A percentile compares a stretch with the other conserved stretches of the same genome.
phyloP scores from a whole-genome alignment of 1,140 invertebrate species.

The Gryon sp. region DNA sequence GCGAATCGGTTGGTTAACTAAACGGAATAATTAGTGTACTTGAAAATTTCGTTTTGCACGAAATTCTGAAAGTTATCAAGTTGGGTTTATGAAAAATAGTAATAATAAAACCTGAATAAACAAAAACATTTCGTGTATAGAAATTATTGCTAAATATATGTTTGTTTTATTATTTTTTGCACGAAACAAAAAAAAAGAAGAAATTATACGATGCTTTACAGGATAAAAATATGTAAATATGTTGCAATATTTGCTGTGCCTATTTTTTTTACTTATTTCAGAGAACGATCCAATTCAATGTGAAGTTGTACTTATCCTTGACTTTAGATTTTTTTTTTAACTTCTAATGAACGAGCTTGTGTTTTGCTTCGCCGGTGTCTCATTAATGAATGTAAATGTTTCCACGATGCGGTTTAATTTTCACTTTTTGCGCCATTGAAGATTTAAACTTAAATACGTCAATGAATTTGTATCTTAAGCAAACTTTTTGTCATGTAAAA shows the following conservation, averaged over 20 bases:
- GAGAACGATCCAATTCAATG: constrained; percentile 43
- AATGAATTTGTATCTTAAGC: constrained; percentile 7
- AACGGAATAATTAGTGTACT: constrained; percentile 43
- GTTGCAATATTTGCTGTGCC: too few species aligned
- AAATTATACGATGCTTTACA: constrained; percentile 3
- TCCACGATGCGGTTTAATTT: constrained; percentile 34
- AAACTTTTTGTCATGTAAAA: too few species aligned
- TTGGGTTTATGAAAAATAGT: too few species aligned
- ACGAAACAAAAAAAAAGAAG: too few species aligned
- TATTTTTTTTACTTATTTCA: constrained; percentile 21
- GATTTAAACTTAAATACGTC: constrained; percentile 32
- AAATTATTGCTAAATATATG: too few species aligned
- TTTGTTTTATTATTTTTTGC: too few species aligned
- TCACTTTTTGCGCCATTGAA: constrained; percentile 47
- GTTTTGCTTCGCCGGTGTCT: constrained; percentile 13
- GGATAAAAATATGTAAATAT: constrained; percentile 12
- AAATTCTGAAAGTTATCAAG: constrained; percentile 6
- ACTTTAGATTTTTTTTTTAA: constrained; percentile 36
- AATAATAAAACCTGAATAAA: too few species aligned
- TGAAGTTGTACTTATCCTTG: constrained; percentile 41
- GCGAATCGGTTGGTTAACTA: constrained; percentile 43
- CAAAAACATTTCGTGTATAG: too few species aligned
- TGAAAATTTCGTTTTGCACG: constrained; percentile 7
- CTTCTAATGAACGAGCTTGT: constrained; percentile 40
- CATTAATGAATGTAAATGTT: constrained; percentile 56